phyloP scores from a whole-genome alignment of 2,797 vertebrate genomes.

The Rhinatrema bivittatum region DNA sequence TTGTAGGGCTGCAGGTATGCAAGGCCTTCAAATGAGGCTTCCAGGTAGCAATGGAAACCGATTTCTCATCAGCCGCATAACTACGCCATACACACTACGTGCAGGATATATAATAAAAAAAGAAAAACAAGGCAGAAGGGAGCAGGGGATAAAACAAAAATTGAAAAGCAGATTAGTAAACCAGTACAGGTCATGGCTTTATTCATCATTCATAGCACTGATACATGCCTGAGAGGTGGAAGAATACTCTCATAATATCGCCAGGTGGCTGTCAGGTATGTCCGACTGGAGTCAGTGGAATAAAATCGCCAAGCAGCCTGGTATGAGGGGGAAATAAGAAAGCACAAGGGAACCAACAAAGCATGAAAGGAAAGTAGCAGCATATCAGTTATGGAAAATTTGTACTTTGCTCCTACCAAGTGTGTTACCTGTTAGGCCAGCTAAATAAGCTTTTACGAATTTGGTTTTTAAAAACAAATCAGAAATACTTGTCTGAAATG shows the following conservation, averaged over 20 bases:
- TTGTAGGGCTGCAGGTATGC: slow-evolving; percentile 96
- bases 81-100: slow-evolving; percentile 97
- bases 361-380: slow-evolving; percentile 31
- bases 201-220: slow-evolving; percentile 58
- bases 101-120: slow-evolving; percentile 42
- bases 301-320: slow-evolving; percentile 77
- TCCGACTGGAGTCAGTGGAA: slow-evolving; percentile 66
- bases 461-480: too few relatives aligned
- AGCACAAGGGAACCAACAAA: slow-evolving; percentile 55
- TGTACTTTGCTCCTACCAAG: slow-evolving; percentile 12
- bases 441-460: slow-evolving; percentile 9
- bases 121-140: slow-evolving; percentile 54
- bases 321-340: slow-evolving; percentile 54
- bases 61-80: slow-evolving; percentile 98
- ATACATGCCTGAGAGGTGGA: slow-evolving; percentile 76
- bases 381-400: slow-evolving; percentile 3
- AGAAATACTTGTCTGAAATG: too few relatives aligned
- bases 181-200: slow-evolving; percentile 55
- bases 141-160: slow-evolving; percentile 56
- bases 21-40: slow-evolving; percentile 98
- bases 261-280: slow-evolving; percentile 71
- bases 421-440: neutral
- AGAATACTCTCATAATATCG: slow-evolving; percentile 73
- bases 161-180: slow-evolving; percentile 73
- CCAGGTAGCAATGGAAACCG: slow-evolving; percentile 99